Evolutionary conservation across 2,113 vertebrate genomes (phyloP).

Genomic region (Lethenteron camtschaticum): DNA sequence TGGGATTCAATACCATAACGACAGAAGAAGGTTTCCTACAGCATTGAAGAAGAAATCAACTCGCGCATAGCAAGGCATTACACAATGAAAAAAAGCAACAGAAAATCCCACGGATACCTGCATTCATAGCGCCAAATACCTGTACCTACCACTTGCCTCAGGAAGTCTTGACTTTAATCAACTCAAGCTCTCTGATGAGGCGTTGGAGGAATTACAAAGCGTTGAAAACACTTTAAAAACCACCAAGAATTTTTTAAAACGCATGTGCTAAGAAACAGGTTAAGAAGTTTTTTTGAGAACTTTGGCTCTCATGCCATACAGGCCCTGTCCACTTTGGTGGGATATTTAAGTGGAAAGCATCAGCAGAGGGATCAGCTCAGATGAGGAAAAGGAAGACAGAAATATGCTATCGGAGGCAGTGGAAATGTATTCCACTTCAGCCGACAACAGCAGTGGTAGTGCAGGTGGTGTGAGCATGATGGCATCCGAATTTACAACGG

Average conservation of each 20-base stretch:
- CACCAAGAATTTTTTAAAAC: not conserved
- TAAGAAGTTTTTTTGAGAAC: slow-evolving; percentile 18
- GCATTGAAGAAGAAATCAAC: not conserved
- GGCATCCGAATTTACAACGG: not conserved
- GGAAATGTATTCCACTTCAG: no score
- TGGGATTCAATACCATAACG: slow-evolving; percentile 14
- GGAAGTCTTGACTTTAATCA: slow-evolving; percentile 17
- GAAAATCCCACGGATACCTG: slow-evolving; percentile 11
- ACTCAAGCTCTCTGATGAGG: slow-evolving; percentile 16
- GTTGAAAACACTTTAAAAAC: slow-evolving; percentile 13
- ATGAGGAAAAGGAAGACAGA: slow-evolving; percentile 10
- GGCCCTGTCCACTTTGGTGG: slow-evolving; percentile 25
- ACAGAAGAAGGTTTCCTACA: not conserved
- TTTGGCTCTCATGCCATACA: slow-evolving; percentile 24
- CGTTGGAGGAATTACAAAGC: slow-evolving; percentile 17
- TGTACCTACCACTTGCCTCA: slow-evolving; percentile 21
- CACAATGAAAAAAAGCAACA: no score
- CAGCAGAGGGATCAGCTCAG: slow-evolving; percentile 12
- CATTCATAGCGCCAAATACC: slow-evolving; percentile 15
- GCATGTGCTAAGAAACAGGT: not conserved
- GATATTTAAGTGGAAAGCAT: slow-evolving; percentile 26
- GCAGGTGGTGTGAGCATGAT: slow-evolving; percentile 9
- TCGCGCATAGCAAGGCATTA: not conserved
- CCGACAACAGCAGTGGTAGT: no score
- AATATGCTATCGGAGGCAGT: no score